Evolutionary conservation across 2,797 vertebrate genomes (phyloP).

Genomic region (Darevskia mixta): DNA sequence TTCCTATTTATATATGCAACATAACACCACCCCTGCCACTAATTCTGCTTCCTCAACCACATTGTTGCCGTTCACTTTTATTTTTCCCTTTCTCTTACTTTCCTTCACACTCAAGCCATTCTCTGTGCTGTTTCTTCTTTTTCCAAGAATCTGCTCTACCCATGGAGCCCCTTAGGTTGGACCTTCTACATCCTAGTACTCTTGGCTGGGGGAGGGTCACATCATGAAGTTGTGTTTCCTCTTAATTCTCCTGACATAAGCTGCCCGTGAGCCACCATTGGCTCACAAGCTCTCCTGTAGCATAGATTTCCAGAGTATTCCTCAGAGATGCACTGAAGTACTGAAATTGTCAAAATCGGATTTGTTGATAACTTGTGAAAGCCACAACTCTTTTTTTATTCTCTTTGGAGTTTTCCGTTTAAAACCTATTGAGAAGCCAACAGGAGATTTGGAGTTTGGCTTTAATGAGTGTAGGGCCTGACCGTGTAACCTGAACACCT

Average conservation of each 20-base stretch:
- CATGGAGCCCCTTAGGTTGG: neutral
- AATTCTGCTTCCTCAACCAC: neutral
- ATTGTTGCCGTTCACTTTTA: neutral
- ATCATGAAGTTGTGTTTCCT: neutral
- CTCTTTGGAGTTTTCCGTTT: neutral
- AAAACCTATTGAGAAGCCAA: too few relatives aligned
- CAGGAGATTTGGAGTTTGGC: rapidly evolving
- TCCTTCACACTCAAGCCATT: neutral
- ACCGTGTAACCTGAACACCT: neutral
- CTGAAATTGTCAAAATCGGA: neutral
- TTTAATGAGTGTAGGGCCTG: neutral
- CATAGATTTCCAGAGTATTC: neutral
- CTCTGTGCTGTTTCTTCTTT: neutral
- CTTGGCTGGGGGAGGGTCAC: neutral
- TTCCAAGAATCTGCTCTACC: neutral
- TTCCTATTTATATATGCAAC: neutral
- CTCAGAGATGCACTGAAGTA: neutral
- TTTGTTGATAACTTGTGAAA: neutral
- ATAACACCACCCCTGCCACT: neutral
- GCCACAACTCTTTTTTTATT: neutral
- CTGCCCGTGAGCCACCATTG: neutral
- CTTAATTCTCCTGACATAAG: neutral
- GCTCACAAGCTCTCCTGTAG: neutral
- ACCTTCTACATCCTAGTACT: neutral
- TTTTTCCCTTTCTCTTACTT: too few relatives aligned